Base-by-base conservation (phyloP, 2,888 invertebrate species). In the Chelonus formosanus region DNA sequence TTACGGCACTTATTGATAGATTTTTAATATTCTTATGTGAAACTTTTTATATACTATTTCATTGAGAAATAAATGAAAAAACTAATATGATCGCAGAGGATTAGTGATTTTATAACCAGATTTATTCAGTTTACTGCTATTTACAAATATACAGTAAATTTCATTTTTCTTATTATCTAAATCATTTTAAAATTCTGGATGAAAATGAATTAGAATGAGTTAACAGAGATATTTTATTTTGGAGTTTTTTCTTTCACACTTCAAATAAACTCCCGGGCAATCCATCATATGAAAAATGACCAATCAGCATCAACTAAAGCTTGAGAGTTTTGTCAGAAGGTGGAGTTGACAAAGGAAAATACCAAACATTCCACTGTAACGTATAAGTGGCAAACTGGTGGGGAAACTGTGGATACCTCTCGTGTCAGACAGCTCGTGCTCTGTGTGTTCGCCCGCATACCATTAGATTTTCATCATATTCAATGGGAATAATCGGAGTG, bases 301-400 rank as follows among this genome's bases (percentile, higher is more conserved):
- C 44, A 20, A 20, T 44, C 54, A 40, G 20, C 20, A 52, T 55
- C n/a, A 8, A 52, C 34, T 43, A 48, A 45, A 68, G 65, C 65
- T 77, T 77, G 72, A 72, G 73, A 70, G 71, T 79, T 80, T 82
- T 82, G 78, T 76, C 82, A 68, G 73, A 54, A 80, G 6, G 78
- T 76, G 76, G 55, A 78, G 78, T 75, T 65, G 60, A 62, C 40
- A 67, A 67, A 66, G 68, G 68, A 65, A 72, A 72, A 82, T 82
- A 72, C 82, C 81, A 75, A 65, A 72, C 82, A 83, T 83, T 83
- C 83, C 83, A 76, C 64, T 74, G 79, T 79, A 78, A 76, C 75
- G 75, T 74, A 73, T 69, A 71, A 67, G 71, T 69, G 70, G 72
- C 70, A 70, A 68, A 69, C 75, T 68, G 70, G 73, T 65, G 73